Percentiles rank a stretch among this genome's conserved stretches.
phyloP scores from a whole-genome alignment of 1,140 invertebrate genomes.

The Pseudomyrmex gracilis region DNA sequence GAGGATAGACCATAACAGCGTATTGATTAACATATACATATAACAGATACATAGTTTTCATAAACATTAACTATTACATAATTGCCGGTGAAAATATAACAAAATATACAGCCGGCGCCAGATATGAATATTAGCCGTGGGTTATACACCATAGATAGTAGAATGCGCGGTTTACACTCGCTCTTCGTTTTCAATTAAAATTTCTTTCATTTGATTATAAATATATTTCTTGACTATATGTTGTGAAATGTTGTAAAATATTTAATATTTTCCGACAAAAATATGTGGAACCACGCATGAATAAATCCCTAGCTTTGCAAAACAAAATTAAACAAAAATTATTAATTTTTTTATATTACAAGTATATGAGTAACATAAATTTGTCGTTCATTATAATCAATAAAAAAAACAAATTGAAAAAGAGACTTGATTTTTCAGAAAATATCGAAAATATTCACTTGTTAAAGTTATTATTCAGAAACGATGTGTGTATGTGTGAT shows the following conservation, averaged over 20 bases:
- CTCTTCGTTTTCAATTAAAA: slow-evolving; percentile 14
- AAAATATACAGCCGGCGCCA: slow-evolving; percentile 35
- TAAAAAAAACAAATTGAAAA: too few relatives aligned
- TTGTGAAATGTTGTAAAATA: slow-evolving; percentile 11
- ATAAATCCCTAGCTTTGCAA: background rate
- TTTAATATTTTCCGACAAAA: background rate
- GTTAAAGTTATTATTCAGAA: background rate
- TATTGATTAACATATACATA: slow-evolving; percentile 55
- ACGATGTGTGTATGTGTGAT: too few relatives aligned
- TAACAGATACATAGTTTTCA: slow-evolving; percentile 46
- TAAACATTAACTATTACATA: slow-evolving; percentile 47
- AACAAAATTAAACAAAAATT: background rate
- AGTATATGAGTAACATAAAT: background rate
- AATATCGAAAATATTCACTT: background rate
- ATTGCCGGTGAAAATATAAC: slow-evolving; percentile 53
- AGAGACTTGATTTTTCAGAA: too few relatives aligned
- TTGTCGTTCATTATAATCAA: too few relatives aligned
- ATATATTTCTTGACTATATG: background rate
- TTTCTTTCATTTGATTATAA: slow-evolving; percentile 8
- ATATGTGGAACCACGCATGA: background rate
- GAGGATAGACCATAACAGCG: slow-evolving; percentile 1
- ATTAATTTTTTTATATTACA: slow-evolving; percentile 1
- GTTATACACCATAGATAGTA: slow-evolving; percentile 14
- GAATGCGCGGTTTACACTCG: background rate
- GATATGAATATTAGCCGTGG: slow-evolving; percentile 68